These are phyloP conservation scores for Nebria salina DNA, from an alignment of 2,888 invertebrate species.

Conservation along the genomic window DNA sequence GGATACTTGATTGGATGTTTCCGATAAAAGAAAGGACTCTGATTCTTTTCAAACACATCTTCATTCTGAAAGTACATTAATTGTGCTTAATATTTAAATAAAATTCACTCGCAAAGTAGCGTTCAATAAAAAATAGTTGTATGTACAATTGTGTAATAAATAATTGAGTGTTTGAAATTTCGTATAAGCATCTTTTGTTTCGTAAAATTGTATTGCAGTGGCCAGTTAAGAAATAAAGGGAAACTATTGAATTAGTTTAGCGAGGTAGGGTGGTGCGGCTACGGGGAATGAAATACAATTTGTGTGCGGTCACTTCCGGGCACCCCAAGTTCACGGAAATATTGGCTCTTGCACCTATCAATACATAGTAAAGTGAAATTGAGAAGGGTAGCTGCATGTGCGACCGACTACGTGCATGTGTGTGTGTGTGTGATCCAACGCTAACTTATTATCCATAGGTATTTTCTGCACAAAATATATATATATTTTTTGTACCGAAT, in stretches of 20 bases:
- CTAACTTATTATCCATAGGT: no score
- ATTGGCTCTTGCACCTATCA: slow-evolving; percentile 50
- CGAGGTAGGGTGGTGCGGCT: slow-evolving; percentile 28
- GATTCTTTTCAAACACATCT: not conserved
- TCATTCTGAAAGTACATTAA: no score
- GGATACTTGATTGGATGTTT: not conserved
- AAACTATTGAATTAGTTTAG: not conserved
- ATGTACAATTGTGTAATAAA: no score
- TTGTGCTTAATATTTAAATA: no score
- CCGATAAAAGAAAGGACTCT: not conserved
- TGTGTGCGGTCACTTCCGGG: slow-evolving; percentile 51
- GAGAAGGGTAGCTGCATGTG: slow-evolving; percentile 47
- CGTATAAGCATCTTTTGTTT: no score
- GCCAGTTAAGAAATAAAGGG: not conserved
- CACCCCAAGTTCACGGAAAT: slow-evolving; percentile 48
- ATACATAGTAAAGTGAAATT: slow-evolving; percentile 50
- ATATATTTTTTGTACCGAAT: no score
- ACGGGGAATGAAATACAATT: slow-evolving; percentile 49
- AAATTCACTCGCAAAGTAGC: no score
- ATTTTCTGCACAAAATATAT: no score
- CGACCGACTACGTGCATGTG: not conserved
- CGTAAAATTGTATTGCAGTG: not conserved
- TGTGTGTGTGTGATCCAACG: no score
- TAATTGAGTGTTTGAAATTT: no score
- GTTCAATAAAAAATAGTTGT: no score